Base-by-base conservation (phyloP, 2,113 vertebrate species). In the Sialia sialis region DNA sequence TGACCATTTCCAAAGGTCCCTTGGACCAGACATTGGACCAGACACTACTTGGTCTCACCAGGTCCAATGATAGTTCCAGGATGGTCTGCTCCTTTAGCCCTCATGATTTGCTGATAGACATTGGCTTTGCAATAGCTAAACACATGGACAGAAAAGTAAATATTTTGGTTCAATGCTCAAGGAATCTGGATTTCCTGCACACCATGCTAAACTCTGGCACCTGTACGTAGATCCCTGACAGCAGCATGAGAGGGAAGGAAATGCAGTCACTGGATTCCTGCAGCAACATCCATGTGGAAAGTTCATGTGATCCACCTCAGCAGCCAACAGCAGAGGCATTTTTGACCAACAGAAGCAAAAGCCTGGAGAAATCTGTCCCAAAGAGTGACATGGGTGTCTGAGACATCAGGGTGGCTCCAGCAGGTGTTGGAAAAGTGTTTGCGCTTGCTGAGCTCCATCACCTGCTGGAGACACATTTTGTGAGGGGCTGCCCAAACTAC, bases 281-380 rank as follows among this genome's bases (percentile, higher is more conserved):
- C 25, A 56, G 36, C 55, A 52, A 14, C 3, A 1, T 20, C 25
- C 0, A 0, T 5, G 14, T 16, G 34, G 21, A 49, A 72, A 55
- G 25, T 36, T 29, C 13, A 1, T 6, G 18, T 8, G n/a, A 74
- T 49, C 38, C 27, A 38, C 13, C 16, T 32, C 60, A 76, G 75
- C 23, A 72, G 39, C 11, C 34, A 63, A 25, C 11, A 44, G 7
- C 10, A 3, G 69, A 56, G n/a, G 36, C 8, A n/a, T 48, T 92
- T 91, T 60, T 66, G 14, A 39, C 36, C 16, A 54, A 38, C 6
- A 23, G 14, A 60, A 9, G 5, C 29, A 58, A 68, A 79, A 62
- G 6, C 13, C 21, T 68, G 21, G 38, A 56, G 46, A 44, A 78
- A 75, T n/a, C 34, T n/a, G 11, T 38, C 18, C 36, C 34, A 15